These are phyloP conservation scores for Semicossyphus pulcher DNA, from an alignment of 2,113 vertebrate genomes.

Conservation along the genomic window DNA sequence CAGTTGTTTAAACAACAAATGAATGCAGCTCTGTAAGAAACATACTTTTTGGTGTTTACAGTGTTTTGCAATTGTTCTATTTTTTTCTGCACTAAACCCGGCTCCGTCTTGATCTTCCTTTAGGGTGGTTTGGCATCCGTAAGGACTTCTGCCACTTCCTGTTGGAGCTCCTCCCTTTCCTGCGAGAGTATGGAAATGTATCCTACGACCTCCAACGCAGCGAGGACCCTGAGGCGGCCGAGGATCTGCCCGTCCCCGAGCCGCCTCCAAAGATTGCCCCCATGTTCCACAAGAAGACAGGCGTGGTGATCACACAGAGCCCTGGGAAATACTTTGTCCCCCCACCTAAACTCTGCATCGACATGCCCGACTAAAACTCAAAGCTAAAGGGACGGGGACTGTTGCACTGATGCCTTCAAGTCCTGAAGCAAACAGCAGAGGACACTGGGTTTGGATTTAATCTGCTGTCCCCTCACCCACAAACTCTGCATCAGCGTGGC, in stretches of 20 bases:
- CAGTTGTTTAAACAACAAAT: background rate
- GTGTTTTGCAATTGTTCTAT: too few relatives aligned
- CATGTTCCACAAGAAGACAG: slow-evolving; percentile 96
- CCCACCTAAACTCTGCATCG: slow-evolving; percentile 95
- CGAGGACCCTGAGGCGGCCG: slow-evolving; percentile 90
- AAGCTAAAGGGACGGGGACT: background rate
- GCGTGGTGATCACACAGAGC: slow-evolving; percentile 97
- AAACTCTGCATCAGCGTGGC: slow-evolving; percentile 9
- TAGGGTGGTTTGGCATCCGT: slow-evolving; percentile 99
- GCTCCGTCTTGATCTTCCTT: background rate
- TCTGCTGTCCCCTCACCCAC: slow-evolving; percentile 13
- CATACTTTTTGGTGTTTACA: too few relatives aligned
- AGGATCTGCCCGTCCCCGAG: slow-evolving; percentile 91
- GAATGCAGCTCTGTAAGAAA: too few relatives aligned
- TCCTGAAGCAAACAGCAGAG: slow-evolving; percentile 22
- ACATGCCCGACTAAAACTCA: slow-evolving; percentile 91
- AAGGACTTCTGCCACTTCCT: slow-evolving; percentile 99
- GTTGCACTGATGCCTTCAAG: background rate
- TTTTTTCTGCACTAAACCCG: too few relatives aligned
- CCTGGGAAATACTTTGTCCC: slow-evolving; percentile 96
- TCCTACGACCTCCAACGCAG: slow-evolving; percentile 96
- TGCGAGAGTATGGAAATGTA: slow-evolving; percentile 97
- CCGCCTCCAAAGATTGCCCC: slow-evolving; percentile 94
- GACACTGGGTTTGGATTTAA: background rate
- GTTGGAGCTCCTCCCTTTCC: slow-evolving; percentile 95